phyloP scores from a whole-genome alignment of 2,113 vertebrate genomes.

The Heterocephalus glaber region DNA sequence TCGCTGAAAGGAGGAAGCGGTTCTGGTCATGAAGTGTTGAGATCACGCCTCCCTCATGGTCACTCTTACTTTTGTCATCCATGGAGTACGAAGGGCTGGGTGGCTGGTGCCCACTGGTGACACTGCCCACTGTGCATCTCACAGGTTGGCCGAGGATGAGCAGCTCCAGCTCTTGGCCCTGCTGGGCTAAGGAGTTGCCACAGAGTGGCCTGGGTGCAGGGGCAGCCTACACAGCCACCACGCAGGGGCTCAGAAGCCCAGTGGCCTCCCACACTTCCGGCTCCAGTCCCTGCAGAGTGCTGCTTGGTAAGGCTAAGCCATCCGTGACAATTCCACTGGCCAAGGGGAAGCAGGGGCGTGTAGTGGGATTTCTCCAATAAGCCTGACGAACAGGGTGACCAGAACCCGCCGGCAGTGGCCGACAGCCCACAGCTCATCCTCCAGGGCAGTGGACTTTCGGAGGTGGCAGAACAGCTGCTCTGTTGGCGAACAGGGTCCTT shows the following conservation, averaged over 20 bases:
- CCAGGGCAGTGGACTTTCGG: too few species aligned
- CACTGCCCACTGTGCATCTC: constrained; percentile 65
- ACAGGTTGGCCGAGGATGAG: constrained; percentile 57
- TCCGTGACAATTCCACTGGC: neutral
- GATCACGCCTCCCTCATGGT: neutral
- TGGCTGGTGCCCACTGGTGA: neutral
- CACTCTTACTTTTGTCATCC: neutral
- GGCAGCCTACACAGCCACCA: too few species aligned
- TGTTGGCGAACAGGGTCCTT: too few species aligned
- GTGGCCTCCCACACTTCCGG: constrained; percentile 62
- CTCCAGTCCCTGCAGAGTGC: too few species aligned
- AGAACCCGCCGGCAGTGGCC: too few species aligned
- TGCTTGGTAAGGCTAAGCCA: too few species aligned
- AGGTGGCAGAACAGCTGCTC: too few species aligned
- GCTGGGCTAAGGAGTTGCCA: constrained; percentile 56
- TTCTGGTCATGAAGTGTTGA: neutral
- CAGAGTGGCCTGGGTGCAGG: constrained; percentile 33
- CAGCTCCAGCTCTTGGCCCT: constrained; percentile 60
- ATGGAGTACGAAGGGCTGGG: too few species aligned
- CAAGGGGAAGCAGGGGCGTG: too few species aligned
- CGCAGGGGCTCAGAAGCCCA: neutral
- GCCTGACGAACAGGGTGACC: too few species aligned
- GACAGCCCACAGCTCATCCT: too few species aligned
- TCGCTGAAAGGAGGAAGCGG: neutral
- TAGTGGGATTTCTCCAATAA: too few species aligned